phyloP scores from a whole-genome alignment of 2,113 vertebrate species.

The Sylvilagus bachmani region DNA sequence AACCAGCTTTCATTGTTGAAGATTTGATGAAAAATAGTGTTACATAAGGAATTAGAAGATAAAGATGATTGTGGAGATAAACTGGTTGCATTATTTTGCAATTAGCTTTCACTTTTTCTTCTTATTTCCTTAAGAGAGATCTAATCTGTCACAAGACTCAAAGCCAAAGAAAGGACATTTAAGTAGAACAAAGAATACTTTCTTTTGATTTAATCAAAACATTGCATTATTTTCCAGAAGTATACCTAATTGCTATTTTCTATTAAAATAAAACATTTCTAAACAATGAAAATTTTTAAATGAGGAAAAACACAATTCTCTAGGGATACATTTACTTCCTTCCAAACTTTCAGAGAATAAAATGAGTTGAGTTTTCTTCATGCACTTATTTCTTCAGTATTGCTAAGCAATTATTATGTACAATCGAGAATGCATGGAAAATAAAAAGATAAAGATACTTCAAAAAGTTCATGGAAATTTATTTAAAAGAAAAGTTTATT shows the following conservation, averaged over 20 bases:
- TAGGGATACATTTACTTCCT: neutral
- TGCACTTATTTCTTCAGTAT: neutral
- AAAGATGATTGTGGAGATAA: neutral
- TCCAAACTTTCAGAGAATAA: neutral
- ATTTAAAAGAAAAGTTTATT: too few relatives aligned
- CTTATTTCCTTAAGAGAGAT: neutral
- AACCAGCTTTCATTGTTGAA: neutral
- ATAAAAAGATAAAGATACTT: neutral
- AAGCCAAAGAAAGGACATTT: neutral
- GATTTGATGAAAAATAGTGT: conserved; percentile 17
- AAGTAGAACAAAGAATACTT: neutral
- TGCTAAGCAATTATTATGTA: neutral
- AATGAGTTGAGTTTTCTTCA: neutral
- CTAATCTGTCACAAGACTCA: neutral
- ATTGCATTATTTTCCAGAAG: neutral
- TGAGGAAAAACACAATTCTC: neutral
- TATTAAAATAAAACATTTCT: neutral
- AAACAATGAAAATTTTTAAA: neutral
- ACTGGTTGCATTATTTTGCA: neutral
- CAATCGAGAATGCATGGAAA: neutral
- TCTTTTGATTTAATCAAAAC: neutral
- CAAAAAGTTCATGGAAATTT: too few relatives aligned
- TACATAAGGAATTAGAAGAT: neutral
- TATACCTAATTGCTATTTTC: neutral
- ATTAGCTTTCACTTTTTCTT: neutral